Percentiles rank a stretch among this genome's conserved stretches.
phyloP scores from a whole-genome alignment of 2,888 invertebrate genomes.

The Cyaniris semiargus region DNA sequence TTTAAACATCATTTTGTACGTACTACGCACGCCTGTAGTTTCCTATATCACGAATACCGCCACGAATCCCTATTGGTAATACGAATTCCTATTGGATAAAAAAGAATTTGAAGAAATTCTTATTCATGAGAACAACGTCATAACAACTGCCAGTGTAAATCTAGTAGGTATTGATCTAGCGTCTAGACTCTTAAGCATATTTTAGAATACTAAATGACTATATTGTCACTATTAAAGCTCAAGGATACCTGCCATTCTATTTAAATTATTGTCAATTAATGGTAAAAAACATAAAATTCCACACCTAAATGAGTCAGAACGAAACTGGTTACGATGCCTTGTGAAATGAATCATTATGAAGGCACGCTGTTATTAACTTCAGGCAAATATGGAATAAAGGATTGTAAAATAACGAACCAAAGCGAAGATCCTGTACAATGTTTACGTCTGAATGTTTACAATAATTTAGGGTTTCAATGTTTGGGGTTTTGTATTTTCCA shows the following conservation, averaged over 20 bases:
- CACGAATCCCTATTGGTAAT: too few species aligned
- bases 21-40: too few species aligned
- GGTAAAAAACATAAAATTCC: slow-evolving; percentile 5
- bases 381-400: neutral
- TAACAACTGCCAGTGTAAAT: neutral
- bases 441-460: neutral
- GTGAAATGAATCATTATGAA: neutral
- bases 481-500: too few species aligned
- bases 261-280: slow-evolving; percentile 14
- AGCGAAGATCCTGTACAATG: neutral
- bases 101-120: too few species aligned
- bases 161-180: neutral
- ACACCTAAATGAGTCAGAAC: slow-evolving; percentile 9
- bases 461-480: too few species aligned
- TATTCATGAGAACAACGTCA: too few species aligned
- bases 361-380: neutral
- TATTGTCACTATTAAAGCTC: neutral
- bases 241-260: slow-evolving; percentile 21
- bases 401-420: neutral
- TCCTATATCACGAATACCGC: too few species aligned
- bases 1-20: too few species aligned
- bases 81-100: too few species aligned
- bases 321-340: slow-evolving; percentile 8
- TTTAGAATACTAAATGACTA: slow-evolving; percentile 21
- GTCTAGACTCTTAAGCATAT: neutral